These are phyloP conservation scores for Drosophila arizonae DNA, from an alignment of 1,140 invertebrate species.

Conservation along the genomic window DNA sequence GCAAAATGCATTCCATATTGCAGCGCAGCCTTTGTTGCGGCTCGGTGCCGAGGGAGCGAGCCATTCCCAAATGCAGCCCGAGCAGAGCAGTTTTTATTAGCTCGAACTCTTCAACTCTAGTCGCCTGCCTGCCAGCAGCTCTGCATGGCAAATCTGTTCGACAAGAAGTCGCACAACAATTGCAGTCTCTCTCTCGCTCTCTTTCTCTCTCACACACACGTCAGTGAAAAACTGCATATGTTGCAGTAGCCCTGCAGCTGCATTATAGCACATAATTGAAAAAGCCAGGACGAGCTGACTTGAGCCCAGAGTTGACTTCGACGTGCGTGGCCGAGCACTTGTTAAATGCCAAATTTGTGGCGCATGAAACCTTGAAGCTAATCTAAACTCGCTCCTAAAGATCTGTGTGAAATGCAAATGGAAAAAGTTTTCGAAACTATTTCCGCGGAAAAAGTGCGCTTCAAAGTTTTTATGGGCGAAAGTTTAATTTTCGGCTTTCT, in stretches of 20 bases:
- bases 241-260: neutral
- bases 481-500: neutral
- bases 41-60: neutral
- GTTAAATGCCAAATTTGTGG: too few relatives aligned
- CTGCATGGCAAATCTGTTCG: neutral
- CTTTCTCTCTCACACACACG: too few relatives aligned
- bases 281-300: too few relatives aligned
- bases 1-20: conserved; percentile 14
- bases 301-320: too few relatives aligned
- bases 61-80: neutral
- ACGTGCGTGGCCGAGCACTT: too few relatives aligned
- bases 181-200: neutral
- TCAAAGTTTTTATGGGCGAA: neutral
- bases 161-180: neutral
- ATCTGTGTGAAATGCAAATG: neutral
- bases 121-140: neutral
- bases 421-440: neutral
- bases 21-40: conserved; percentile 17
- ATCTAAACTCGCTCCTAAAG: neutral
- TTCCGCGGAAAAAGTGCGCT: too few relatives aligned
- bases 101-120: conserved; percentile 9
- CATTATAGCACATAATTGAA: neutral
- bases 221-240: too few relatives aligned
- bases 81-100: conserved; percentile 13
- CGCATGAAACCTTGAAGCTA: too few relatives aligned